Base-by-base conservation (phyloP, 2,888 invertebrate species). In the Rotaria magnacalcarata region DNA sequence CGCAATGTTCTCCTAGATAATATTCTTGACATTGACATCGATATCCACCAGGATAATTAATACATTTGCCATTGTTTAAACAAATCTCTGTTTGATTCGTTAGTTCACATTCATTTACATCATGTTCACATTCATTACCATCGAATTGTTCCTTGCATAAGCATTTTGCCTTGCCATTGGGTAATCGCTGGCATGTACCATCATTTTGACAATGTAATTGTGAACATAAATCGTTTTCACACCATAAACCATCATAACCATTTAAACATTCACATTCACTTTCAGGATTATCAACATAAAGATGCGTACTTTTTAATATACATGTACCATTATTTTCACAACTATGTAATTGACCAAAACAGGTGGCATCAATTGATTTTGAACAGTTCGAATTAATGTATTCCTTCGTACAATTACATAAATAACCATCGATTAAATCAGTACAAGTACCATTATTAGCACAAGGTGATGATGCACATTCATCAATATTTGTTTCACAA, bases 21-120 rank as follows among this genome's bases (percentile, higher is more conserved):
- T 84, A 43, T 7, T 85, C 67, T 41, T 74, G 75, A 87, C 90
- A 90, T n/a, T 80, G 11, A 87, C 80, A 90, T 5, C 54, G 85
- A 85, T 89, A 90, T 52, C 92, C 92, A 56, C 95, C 95, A 88
- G 93, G 92, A 86, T 92, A 90, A 92, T 95, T 87, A 6, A 84
- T 90, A 91, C 96, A 96, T 85, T 93, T 93, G 87, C 95, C 96
- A 84, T 94, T 94, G 92, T 96, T 93, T 88, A 92, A 92, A 90
- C 96, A 96, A 50, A 95, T 95, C 87, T 87, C 58, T 24, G 11
- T 50, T 6, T 50, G 24, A 60, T 85, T 50, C 34, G 34, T 2
- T 16, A n/a, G 14, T 2, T 60, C 21, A 86, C 90, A 90, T 85
- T 90, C 90, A 86, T 90, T 84, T 16, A 89, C 87, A 86, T 90